A percentile compares a stretch with the other conserved stretches of the same genome.
Evolutionary conservation across 1,140 invertebrate species (phyloP).

Genomic region (Lasioglossum albipes): DNA sequence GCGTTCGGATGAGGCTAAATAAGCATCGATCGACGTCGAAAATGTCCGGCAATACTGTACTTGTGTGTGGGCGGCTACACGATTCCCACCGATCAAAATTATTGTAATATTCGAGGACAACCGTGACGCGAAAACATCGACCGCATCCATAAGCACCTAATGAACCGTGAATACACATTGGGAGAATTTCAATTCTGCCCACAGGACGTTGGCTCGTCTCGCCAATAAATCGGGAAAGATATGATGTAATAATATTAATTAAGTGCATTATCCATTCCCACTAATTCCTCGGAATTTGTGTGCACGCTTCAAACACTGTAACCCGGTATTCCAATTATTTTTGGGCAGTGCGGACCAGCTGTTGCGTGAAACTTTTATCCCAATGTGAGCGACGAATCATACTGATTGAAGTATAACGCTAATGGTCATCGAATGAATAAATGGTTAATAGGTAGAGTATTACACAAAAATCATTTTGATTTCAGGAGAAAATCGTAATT

Average conservation of each 20-base stretch:
- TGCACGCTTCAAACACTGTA: not conserved
- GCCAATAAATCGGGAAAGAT: not conserved
- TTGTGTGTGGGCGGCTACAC: not conserved
- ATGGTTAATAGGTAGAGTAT: too few relatives aligned
- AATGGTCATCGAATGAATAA: too few relatives aligned
- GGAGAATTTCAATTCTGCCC: not conserved
- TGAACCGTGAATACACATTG: conserved; percentile 11
- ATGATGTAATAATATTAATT: not conserved
- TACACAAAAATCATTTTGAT: too few relatives aligned
- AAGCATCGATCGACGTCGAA: conserved; percentile 36
- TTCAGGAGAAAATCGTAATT: too few relatives aligned
- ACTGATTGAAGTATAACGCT: too few relatives aligned
- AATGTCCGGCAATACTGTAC: conserved; percentile 8
- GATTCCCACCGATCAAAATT: conserved; percentile 31
- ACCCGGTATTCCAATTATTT: too few relatives aligned
- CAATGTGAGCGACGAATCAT: too few relatives aligned
- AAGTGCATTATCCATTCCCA: not conserved
- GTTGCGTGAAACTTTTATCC: not conserved
- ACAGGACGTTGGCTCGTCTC: not conserved
- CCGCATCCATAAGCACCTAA: conserved; percentile 22
- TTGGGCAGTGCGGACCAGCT: not conserved
- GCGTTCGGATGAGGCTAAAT: conserved; percentile 15
- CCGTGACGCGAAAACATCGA: conserved; percentile 1
- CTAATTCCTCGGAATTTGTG: not conserved
- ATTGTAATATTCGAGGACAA: conserved; percentile 31